Percentiles rank a stretch among this genome's conserved stretches.
These are phyloP conservation scores for Epistrophe grossulariae DNA, from an alignment of 2,888 invertebrate genomes.

Conservation along the genomic window DNA sequence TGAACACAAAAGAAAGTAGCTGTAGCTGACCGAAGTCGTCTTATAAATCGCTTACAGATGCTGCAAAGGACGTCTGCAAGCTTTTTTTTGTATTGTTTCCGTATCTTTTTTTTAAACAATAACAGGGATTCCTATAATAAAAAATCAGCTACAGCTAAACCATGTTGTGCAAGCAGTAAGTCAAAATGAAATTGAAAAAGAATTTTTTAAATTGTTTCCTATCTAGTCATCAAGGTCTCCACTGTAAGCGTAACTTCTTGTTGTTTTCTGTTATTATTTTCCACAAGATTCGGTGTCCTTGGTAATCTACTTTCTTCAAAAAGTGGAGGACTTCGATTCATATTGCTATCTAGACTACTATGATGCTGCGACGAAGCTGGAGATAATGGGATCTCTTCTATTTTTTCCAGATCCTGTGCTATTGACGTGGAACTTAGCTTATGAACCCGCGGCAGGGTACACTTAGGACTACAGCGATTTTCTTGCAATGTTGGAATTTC, in stretches of 20 bases:
- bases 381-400: conserved; percentile 87
- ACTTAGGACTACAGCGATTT: conserved; percentile 80
- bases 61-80: background rate
- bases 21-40: background rate
- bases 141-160: background rate
- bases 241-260: conserved; percentile 67
- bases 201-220: conserved; percentile 81
- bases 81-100: no score
- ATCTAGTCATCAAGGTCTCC: conserved; percentile 79
- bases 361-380: conserved; percentile 84
- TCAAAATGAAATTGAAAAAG: background rate
- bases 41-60: background rate
- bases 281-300: conserved; percentile 38
- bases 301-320: conserved; percentile 77
- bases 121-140: background rate
- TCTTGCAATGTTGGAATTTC: conserved; percentile 83
- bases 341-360: conserved; percentile 82
- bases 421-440: conserved; percentile 89
- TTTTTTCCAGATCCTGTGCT: conserved; percentile 88
- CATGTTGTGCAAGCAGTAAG: background rate
- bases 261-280: conserved; percentile 57
- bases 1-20: background rate
- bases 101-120: no score
- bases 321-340: conserved; percentile 83
- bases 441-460: conserved; percentile 83